phyloP scores from a whole-genome alignment of 1,140 invertebrate genomes.

The Papilio xuthus region DNA sequence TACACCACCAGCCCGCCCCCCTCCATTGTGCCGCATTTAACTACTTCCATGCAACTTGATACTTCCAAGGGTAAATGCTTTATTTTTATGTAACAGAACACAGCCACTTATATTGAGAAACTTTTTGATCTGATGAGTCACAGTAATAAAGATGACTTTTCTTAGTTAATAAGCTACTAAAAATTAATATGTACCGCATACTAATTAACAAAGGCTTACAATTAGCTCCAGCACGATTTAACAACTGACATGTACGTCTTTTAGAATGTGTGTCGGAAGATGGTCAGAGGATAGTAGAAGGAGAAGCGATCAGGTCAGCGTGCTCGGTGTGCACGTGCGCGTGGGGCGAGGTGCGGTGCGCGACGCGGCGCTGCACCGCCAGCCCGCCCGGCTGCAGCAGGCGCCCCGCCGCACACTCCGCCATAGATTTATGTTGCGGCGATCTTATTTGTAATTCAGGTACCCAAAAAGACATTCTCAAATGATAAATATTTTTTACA shows the following conservation, averaged over 20 bases:
- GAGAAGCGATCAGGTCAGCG: conserved; percentile 55
- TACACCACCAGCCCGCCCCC: conserved; percentile 77
- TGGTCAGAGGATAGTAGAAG: conserved; percentile 56
- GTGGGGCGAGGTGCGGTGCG: conserved; percentile 63
- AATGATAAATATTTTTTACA: neutral
- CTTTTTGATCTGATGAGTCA: too few relatives aligned
- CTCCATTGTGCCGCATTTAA: conserved; percentile 63
- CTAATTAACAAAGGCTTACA: too few relatives aligned
- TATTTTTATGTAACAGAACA: neutral
- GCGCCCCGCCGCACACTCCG: conserved; percentile 41
- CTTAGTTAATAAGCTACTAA: too few relatives aligned
- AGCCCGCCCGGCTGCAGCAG: conserved; percentile 54
- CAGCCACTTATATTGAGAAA: too few relatives aligned
- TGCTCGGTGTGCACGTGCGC: conserved; percentile 65
- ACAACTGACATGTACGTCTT: conserved; percentile 32
- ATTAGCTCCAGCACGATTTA: too few relatives aligned
- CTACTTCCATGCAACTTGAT: conserved; percentile 73
- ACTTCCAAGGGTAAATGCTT: conserved; percentile 57
- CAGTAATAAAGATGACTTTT: too few relatives aligned
- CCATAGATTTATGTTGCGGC: conserved; percentile 63
- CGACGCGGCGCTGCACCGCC: conserved; percentile 50
- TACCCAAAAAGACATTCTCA: conserved; percentile 42
- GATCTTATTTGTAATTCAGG: conserved; percentile 65
- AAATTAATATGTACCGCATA: too few relatives aligned
- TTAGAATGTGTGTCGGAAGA: conserved; percentile 61